phyloP scores from a whole-genome alignment of 2,888 invertebrate species.

The Microdon myrmicae region DNA sequence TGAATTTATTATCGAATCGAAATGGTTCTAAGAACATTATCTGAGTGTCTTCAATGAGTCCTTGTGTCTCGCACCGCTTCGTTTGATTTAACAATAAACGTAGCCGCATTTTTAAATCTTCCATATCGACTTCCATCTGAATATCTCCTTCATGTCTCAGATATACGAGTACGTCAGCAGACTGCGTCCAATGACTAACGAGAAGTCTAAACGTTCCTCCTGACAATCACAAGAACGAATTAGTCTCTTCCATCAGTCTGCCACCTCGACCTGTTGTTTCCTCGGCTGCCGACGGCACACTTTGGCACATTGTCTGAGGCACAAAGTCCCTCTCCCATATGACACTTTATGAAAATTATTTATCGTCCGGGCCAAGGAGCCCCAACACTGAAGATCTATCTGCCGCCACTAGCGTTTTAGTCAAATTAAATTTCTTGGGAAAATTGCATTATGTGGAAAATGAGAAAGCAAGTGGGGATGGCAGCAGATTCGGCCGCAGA shows the following conservation, averaged over 20 bases:
- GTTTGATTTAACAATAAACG: no score
- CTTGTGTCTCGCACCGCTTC: no score
- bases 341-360: slow-evolving; percentile 50
- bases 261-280: background rate
- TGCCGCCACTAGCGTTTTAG: slow-evolving; percentile 57
- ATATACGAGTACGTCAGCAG: no score
- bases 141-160: no score
- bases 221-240: slow-evolving; percentile 31
- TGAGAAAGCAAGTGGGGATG: slow-evolving; percentile 55
- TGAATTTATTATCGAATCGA: no score
- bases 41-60: no score
- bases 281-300: slow-evolving; percentile 7
- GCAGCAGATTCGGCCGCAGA: slow-evolving; percentile 32
- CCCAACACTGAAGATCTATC: slow-evolving; percentile 14
- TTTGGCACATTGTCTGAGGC: slow-evolving; percentile 39
- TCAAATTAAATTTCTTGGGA: slow-evolving; percentile 64
- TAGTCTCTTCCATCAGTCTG: no score
- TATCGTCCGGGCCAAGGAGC: slow-evolving; percentile 18
- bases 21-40: no score
- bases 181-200: slow-evolving; percentile 43
- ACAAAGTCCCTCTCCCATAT: slow-evolving; percentile 17
- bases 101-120: no score
- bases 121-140: no score
- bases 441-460: slow-evolving; percentile 66
- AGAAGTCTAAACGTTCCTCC: slow-evolving; percentile 43